Evolutionary conservation across 1,140 invertebrate genomes (phyloP).

Genomic region (Ridgeia piscesae): DNA sequence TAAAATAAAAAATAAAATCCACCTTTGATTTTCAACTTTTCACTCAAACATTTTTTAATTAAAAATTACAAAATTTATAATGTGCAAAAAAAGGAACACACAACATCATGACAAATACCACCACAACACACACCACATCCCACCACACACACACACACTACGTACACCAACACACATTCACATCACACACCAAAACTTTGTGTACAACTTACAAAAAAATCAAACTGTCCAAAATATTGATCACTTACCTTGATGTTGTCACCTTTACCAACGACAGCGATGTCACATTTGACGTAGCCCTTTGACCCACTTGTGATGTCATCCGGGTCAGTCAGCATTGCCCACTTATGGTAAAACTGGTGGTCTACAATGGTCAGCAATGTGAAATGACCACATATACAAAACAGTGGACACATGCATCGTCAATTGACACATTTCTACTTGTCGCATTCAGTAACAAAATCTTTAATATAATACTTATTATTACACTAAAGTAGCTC

Average conservation of each 20-base stretch:
- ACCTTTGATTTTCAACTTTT: background rate
- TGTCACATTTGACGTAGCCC: conserved; percentile 87
- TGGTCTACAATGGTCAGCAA: conserved; percentile 68
- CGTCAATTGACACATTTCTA: background rate
- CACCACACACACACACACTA: too few species aligned
- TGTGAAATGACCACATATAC: background rate
- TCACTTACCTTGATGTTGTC: conserved; percentile 58
- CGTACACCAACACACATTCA: background rate
- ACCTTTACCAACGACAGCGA: conserved; percentile 86
- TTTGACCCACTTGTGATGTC: conserved; percentile 82
- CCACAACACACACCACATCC: too few species aligned
- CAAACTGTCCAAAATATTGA: background rate
- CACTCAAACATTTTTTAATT: too few species aligned
- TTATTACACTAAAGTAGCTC: background rate
- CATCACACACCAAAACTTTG: background rate
- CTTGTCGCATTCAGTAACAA: background rate
- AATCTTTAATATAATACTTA: background rate
- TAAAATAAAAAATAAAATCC: conserved; percentile 30
- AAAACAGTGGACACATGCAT: conserved; percentile 16
- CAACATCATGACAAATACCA: background rate
- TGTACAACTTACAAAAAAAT: background rate
- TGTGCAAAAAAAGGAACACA: background rate
- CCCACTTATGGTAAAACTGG: conserved; percentile 92
- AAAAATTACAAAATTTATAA: background rate
- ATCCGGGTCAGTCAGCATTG: conserved; percentile 82